Evolutionary conservation across 2,797 vertebrate genomes (phyloP), one percentile per base, ranked within the genome.

Genomic region (Sebastes dallii): DNA sequence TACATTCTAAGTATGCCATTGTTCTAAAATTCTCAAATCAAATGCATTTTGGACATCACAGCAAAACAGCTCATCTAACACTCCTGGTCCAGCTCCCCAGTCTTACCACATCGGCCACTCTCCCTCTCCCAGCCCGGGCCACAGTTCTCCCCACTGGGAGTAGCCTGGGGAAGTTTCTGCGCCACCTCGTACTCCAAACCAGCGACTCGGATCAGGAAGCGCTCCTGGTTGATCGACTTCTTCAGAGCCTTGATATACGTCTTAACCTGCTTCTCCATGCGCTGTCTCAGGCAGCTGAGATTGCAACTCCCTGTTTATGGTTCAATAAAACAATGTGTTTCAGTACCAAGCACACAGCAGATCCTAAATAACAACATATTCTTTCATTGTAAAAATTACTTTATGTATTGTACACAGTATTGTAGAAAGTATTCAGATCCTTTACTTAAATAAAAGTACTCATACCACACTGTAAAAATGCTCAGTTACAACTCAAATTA

Each of bases 161-260:
- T n/a, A 8, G 84, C 83, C 71, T 95, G 90, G 13, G 96, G 94
- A 16, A 97, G 95, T 84, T 98, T 99, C 86, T 97, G 97, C 0
- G 98, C 97, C 81, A 99, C 96, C 86, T 99, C 97, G 2, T 99
- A 99, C 81, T 99, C 98, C 78, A 98, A 94, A 66, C 97, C 98
- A 0, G 98, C 97, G 8, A 99, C 96, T 64, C 97, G 96, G 71
- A 99, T 97, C 88, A 99, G 95, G 93, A 99, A 99, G 52, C 98
- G 96, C 88, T 99, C 98, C 95, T 99, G 98, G 93, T 99, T 99
- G 90, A 99, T 99, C 91, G 98, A 99, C 83, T 99, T 99, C 83
- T 97, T 98, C 90, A 99, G 95, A 83, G 97, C 97, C 92, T 98
- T 99, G 91, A 99, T 96, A 67, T 98, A 97, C 0, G 97, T 96